A percentile compares a stretch with the other conserved stretches of the same genome.
Conservation (phyloP, 2,113 vertebrate genomes). For the Trogon surrucura region DNA sequence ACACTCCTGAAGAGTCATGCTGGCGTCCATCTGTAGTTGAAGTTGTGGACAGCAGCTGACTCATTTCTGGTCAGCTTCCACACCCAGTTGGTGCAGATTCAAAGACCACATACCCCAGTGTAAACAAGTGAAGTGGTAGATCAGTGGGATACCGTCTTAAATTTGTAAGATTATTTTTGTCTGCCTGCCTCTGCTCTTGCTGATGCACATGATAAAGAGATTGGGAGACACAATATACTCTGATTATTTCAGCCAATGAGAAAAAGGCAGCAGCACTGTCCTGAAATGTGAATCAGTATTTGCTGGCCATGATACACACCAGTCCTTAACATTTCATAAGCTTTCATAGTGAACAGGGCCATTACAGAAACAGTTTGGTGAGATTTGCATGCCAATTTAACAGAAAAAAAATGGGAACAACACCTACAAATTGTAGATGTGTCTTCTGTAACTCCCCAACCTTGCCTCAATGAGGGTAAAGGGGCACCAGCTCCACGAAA, state of each 20-base stretch:
- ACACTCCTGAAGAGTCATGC: not conserved
- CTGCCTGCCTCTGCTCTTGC: not conserved
- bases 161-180: not conserved
- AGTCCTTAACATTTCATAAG: not conserved
- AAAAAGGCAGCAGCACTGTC: not conserved
- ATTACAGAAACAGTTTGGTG: not conserved
- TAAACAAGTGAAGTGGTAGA: not conserved
- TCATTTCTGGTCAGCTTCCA: not conserved
- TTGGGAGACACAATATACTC: not conserved
- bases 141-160: not conserved
- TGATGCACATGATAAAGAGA: fast-evolving
- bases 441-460: not conserved
- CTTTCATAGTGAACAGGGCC: not conserved
- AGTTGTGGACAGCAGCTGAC: not conserved
- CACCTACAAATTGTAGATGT: not conserved
- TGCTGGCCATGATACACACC: not conserved
- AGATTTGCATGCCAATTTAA: not conserved
- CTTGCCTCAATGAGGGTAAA: not conserved
- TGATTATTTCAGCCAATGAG: not conserved
- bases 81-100: not conserved
- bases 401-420: not conserved
- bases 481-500: not conserved
- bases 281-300: not conserved
- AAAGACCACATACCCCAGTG: not conserved
- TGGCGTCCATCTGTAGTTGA: not conserved